A percentile compares a stretch with the other conserved stretches of the same genome.
These are phyloP conservation scores for Pagrus major DNA, from an alignment of 2,113 vertebrate genomes.

Conservation along the genomic window DNA sequence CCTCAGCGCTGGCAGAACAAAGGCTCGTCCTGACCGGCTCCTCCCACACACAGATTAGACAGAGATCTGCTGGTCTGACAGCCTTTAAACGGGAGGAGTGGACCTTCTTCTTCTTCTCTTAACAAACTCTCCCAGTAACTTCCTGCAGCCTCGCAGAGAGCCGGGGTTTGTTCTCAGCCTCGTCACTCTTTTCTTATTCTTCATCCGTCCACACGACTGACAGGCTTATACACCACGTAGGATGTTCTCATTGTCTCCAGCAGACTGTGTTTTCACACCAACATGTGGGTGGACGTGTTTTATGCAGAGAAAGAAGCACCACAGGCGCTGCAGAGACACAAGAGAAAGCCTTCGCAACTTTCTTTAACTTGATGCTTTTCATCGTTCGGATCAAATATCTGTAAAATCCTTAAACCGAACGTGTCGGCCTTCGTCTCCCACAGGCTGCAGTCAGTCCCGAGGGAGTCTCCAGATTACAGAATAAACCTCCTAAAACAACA, in stretches of 20 bases:
- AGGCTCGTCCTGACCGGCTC: neutral
- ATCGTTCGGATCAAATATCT: constrained; percentile 22
- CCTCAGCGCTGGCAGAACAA: no score
- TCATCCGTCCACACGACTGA: constrained; percentile 16
- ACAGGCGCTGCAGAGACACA: constrained; percentile 2
- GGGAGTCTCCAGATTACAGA: constrained; percentile 31
- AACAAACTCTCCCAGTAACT: constrained; percentile 34
- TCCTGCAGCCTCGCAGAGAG: neutral
- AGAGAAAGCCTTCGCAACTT: neutral
- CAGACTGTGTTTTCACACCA: constrained; percentile 25
- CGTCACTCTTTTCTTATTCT: constrained; percentile 26
- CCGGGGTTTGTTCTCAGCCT: constrained; percentile 16
- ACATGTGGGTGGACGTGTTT: constrained; percentile 35
- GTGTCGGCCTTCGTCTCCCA: neutral
- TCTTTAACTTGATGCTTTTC: neutral
- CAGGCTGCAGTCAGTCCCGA: neutral
- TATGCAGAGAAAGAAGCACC: constrained; percentile 11
- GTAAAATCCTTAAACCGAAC: neutral
- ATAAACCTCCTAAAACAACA: constrained; percentile 60
- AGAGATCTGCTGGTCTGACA: neutral
- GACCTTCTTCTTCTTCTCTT: constrained; percentile 40
- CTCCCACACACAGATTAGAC: constrained; percentile 31
- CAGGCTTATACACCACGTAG: constrained; percentile 25
- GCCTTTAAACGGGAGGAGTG: constrained; percentile 20
- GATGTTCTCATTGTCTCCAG: constrained; percentile 43